Evolutionary conservation across 2,888 invertebrate genomes (phyloP), one percentile per base, ranked within the genome.

Genomic region (Drosophila borborema): DNA sequence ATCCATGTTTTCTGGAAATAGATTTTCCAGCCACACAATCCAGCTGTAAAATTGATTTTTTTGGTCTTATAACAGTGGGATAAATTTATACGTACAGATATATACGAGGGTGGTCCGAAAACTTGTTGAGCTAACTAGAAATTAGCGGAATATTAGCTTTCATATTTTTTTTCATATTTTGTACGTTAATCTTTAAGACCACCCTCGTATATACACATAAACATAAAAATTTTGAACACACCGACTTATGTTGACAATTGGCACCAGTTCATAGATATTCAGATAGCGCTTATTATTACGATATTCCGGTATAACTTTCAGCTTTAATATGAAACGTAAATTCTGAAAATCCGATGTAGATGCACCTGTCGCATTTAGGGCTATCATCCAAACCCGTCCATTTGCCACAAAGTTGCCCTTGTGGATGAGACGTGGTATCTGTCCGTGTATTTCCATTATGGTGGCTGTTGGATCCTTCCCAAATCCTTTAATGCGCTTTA

Each of bases 401-500:
- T n/a, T 60, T 12, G 72, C 49, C 8, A 55, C 2, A 59, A 67
- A 81, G 23, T 20, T 49, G 4, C 72, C 62, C 51, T 73, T 72
- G 48, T 75, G 75, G 40, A 61, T 60, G 2, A 81, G 72, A 41
- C 77, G 78, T 1, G 87, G 85, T 18, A 85, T 64, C 16, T 41
- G 28, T 6, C 75, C 81, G 36, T 80, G 62, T 10, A 89, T 72
- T 55, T 87, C 87, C 60, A 82, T 81, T 34, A 55, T 62, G 28
- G 53, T 70, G 10, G 70, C 55, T 12, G 60, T 66, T 14, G 85
- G 85, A 40, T 89, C 73, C 56, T 48, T 70, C 6, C 51, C 65
- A 55, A 88, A 89, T 7, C 88, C 88, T 36, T 78, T 64, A 16
- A 83, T 46, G 8, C 72, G 55, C 10, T 76, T 75, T 28, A 86